Evolutionary conservation across 2,888 invertebrate genomes (phyloP), one percentile per base, ranked within the genome.

Genomic region (Cloeon dipterum): DNA sequence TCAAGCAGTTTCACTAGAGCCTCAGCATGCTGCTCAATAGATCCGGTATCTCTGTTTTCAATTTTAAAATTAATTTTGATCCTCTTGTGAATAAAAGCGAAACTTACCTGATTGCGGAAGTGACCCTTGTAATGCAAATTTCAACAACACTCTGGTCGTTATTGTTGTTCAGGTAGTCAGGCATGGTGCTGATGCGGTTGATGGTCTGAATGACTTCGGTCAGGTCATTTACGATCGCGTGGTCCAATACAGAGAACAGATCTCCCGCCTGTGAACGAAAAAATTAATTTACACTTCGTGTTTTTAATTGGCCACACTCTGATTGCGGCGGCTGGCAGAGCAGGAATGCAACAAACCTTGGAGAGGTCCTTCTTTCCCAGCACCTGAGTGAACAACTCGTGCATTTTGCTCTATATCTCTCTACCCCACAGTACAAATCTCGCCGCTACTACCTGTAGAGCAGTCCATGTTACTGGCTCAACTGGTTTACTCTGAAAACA

Each of bases 71-170:
- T n/a, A n/a, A n/a, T n/a, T n/a, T n/a, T n/a, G n/a, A n/a, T 8
- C 11, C 14, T 36, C 26, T 39, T 36, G n/a, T n/a, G n/a, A n/a
- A n/a, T n/a, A n/a, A n/a, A n/a, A n/a, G n/a, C n/a, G n/a, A n/a
- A n/a, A n/a, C n/a, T n/a, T 46, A 66, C 66, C 88, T 70, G 44
- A 91, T 77, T 49, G 88, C 86, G 44, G 86, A 79, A 32, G 86
- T 83, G 29, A 88, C 77, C 42, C 89, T 61, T 2, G 89, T 86
- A 41, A 93, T 75, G 56, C 88, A 88, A 51, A 93, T 89, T 60
- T 93, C 91, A 46, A 91, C 86, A 42, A 91, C 79, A 47, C 85
- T 86, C 59, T 93, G 91, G 55, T 88, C 85, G 58, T 88, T 82
- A 52, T 81, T 79, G 57, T 81, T 86, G 45, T 74, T 70, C 34